Conservation (phyloP, 2,113 vertebrate species). For the rabbit (Oryctolagus cuniculus) region mOryCun1.1 NC_091449.1:7519001-7519500, state of each 20-base stretch:
- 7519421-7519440: neutral
- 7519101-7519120: slow-evolving; percentile 91
- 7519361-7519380: neutral
- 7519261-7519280: fast-evolving
- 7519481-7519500: neutral
- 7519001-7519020: slow-evolving; percentile 97
- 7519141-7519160: slow-evolving; percentile 85
- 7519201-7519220: slow-evolving; percentile 88
- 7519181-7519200: slow-evolving; percentile 92
- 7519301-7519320: neutral
- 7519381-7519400: neutral
- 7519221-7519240: slow-evolving; percentile 93
- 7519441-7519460: neutral
- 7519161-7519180: slow-evolving; percentile 92
- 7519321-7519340: neutral
- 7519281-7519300: fast-evolving
- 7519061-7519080: slow-evolving; percentile 92
- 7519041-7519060: slow-evolving; percentile 94
- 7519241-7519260: slow-evolving; percentile 90
- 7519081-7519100: slow-evolving; percentile 93
- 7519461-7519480: neutral
- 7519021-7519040: slow-evolving; percentile 93
- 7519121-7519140: slow-evolving; percentile 89
- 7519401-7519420: neutral
- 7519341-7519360: neutral